phyloP scores from a whole-genome alignment of 2,797 vertebrate species.

The Phoeniculus purpureus region DNA sequence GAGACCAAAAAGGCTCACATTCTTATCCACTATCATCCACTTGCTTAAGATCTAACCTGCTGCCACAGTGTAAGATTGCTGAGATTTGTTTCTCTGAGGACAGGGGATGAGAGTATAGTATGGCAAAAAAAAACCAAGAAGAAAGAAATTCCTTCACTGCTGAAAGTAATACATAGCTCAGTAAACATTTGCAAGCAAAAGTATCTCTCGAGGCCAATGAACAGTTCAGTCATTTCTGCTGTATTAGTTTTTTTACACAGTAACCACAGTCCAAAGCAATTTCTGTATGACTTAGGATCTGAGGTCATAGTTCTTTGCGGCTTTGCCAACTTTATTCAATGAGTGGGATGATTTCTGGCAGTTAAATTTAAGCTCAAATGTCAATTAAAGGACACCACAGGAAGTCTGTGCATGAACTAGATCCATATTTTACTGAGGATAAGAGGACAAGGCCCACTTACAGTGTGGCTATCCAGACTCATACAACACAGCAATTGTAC shows the following conservation, averaged over 20 bases:
- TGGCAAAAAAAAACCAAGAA: neutral
- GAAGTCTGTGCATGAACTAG: neutral
- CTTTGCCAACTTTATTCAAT: constrained; percentile 26
- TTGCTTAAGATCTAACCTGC: neutral
- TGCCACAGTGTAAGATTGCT: neutral
- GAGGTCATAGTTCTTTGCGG: constrained; percentile 4
- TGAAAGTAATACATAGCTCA: neutral
- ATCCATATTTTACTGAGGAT: constrained; percentile 16
- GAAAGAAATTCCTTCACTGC: neutral
- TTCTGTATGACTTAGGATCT: constrained; percentile 1
- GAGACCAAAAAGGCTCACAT: neutral
- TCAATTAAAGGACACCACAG: constrained; percentile 43
- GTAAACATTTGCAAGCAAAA: neutral
- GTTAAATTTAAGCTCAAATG: constrained; percentile 48
- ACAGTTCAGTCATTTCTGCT: constrained; percentile 26
- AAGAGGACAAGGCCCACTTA: neutral
- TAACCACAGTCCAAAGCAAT: constrained; percentile 18
- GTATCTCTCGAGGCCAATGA: neutral
- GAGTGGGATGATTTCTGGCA: constrained; percentile 39
- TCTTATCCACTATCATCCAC: neutral
- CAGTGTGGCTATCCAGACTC: neutral
- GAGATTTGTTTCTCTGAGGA: neutral
- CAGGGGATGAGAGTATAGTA: neutral
- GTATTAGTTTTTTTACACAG: neutral
- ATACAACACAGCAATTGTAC: neutral